These are phyloP conservation scores for Drosophila histrio DNA, from an alignment of 2,888 invertebrate species.

Conservation along the genomic window DNA sequence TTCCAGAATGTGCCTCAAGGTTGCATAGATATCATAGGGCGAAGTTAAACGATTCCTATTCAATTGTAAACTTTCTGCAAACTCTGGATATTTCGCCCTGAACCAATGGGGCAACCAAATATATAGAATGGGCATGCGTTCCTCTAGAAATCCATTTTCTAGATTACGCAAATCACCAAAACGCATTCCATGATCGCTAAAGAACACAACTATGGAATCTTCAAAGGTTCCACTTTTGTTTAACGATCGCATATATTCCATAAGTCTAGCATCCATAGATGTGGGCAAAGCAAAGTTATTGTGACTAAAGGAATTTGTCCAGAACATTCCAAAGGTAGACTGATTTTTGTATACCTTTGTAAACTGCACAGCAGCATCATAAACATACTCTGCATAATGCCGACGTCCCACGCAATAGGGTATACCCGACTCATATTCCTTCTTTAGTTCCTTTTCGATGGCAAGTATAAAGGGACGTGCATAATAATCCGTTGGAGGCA, in stretches of 20 bases:
- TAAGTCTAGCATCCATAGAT: conserved; percentile 87
- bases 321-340: conserved; percentile 90
- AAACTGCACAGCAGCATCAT: conserved; percentile 88
- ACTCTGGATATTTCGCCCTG: conserved; percentile 85
- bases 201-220: conserved; percentile 88
- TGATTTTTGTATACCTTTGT: conserved; percentile 86
- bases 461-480: conserved; percentile 89
- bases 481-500: conserved; percentile 92
- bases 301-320: conserved; percentile 91
- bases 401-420: conserved; percentile 87
- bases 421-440: conserved; percentile 84
- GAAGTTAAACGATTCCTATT: conserved; percentile 87
- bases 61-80: conserved; percentile 85
- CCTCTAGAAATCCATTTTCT: conserved; percentile 90
- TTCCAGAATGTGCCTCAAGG: conserved; percentile 42
- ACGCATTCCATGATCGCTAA: conserved; percentile 92
- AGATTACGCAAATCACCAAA: conserved; percentile 88
- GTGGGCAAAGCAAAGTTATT: conserved; percentile 87
- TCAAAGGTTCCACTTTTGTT: conserved; percentile 86
- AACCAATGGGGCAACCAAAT: conserved; percentile 88
- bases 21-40: conserved; percentile 56
- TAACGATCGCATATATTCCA: conserved; percentile 86
- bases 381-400: conserved; percentile 87
- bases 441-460: conserved; percentile 86
- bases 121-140: conserved; percentile 90